Evolutionary conservation across 2,113 vertebrate species (phyloP), one percentile per base, ranked within the genome.

Genomic region (Machaerirhynchus nigripectus): DNA sequence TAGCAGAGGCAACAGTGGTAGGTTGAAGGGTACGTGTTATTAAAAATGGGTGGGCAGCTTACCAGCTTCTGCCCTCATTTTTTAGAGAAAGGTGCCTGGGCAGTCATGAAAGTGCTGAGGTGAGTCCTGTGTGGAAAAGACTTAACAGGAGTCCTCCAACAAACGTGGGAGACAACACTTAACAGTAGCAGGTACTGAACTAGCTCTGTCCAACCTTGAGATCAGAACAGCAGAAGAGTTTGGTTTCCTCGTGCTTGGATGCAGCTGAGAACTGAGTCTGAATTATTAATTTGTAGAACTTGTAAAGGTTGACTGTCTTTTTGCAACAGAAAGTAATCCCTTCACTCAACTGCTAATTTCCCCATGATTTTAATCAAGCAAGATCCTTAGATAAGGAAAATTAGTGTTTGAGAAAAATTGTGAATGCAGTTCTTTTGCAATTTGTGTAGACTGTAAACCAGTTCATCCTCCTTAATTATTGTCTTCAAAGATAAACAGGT

Each of bases 381-480:
- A 74, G 82, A 93, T 76, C 61, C 55, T 86, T 79, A 77, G 87
- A 85, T 95, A 91, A 88, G 35, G 91, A 80, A 93, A 94, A 94
- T 74, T 23, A 81, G 8, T 67, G 35, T 95, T 93, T 91, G 85
- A 88, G 82, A 96, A 93, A 93, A 94, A 88, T 40, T 65, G 67
- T 86, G 79, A 91, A 47, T 61, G 27, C 42, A 77, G 27, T 57
- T 95, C 71, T 96, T 94, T 95, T 95, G 63, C 82, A 91, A 69
- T 64, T 67, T 86, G n/a, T 74, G 55, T 96, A 91, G 78, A 77
- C 82, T 91, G 26, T 80, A 94, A 95, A 91, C 82, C 90, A 93
- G 90, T 96, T 96, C 91, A 71, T 91, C 82, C 71, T 95, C 93
- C 74, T 96, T 93, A 93, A 95, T 93, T 93, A 93, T 70, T 67